Base-by-base conservation (phyloP, 2,797 vertebrate species). In the Carapus acus region DNA sequence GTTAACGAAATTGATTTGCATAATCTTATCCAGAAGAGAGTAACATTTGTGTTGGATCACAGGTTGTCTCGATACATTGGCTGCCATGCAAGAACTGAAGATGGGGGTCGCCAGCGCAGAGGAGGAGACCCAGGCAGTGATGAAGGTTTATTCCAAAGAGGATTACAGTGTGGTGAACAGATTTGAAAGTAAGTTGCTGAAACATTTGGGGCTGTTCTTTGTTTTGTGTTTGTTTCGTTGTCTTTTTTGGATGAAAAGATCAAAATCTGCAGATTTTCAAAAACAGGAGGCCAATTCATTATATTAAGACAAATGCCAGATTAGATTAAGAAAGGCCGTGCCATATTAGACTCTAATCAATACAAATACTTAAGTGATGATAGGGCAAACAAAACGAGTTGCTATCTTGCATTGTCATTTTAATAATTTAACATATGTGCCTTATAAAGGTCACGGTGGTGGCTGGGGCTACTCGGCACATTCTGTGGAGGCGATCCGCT, bases 391-490 rank as follows among this genome's bases (percentile, higher is more conserved):
- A 23, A 18, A 18, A n/a, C 23, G 3, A 47, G 24, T 42, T 3
- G 56, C 21, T 62, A 21, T n/a, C 11, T 22, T 53, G 46, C 18
- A 31, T n/a, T n/a, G n/a, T n/a, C 3, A 38, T 18, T 16, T 48
- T 58, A 8, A 11, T 15, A 27, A 4, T 40, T 45, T 44, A 43
- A 64, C 51, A 8, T 0, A 3, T 61, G 57, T 68, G 36, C 59
- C 17, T 15, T 62, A 74, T 65, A n/a, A n/a, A 99, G 96, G 96
- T 89, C 96, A 99, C 8, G 96, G 96, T 63, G 96, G 96, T 49
- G 96, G 96, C 53, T 99, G 96, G 96, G 96, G 96, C 54, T 99
- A 99, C 77, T 98, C 96, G 1, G 96, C 96, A n/a, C 96, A 99
- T 79, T 99, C 96, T 14, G 96, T 99, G 51, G 96, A 99, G 87